Base-by-base conservation (phyloP, 2,797 vertebrate species). In the Selene dorsalis region DNA sequence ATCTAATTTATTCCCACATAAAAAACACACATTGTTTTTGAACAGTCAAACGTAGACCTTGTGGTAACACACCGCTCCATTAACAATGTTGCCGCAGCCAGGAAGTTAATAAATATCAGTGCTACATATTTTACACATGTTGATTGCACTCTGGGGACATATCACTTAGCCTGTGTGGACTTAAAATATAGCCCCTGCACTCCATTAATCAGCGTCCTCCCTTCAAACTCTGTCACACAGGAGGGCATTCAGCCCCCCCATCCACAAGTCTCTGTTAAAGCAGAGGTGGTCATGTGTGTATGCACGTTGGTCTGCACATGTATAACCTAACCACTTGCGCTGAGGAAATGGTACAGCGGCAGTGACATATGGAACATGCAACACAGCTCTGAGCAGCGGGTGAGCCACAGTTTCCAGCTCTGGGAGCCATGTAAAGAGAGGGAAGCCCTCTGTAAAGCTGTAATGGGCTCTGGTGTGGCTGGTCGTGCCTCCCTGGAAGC, bases 381-480 rank as follows among this genome's bases (percentile, higher is more conserved):
- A 76, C 62, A 3, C 56, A 13, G 71, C 60, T 68, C 79, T 41
- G 39, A 68, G 75, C 56, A 59, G 77, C 12, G 62, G 38, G 35
- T 84, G 83, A 93, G 87, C 84, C 80, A 84, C 75, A 90, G 80
- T 92, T 93, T 92, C 89, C 91, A 90, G 78, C 75, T 65, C 50
- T 2, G 1, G 60, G 61, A 86, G 85, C 75, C 74, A 73, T 65
- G 52, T 82, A 43, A 78, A 69, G 59, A 81, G 65, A 79, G 73
- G 83, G 69, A 79, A 88, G 69, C 83, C 80, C 88, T 80, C 39
- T 17, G 64, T 69, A 24, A 72, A 77, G 73, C 74, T 75, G 53
- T 47, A 39, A 67, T 18, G 24, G n/a, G 22, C 22, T 20, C 28
- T 24, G 35, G 16, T 63, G 55, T 28, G 52, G 41, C 62, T 45